Evolutionary conservation across 2,888 invertebrate genomes (phyloP).

Genomic region (Torymus auratus): DNA sequence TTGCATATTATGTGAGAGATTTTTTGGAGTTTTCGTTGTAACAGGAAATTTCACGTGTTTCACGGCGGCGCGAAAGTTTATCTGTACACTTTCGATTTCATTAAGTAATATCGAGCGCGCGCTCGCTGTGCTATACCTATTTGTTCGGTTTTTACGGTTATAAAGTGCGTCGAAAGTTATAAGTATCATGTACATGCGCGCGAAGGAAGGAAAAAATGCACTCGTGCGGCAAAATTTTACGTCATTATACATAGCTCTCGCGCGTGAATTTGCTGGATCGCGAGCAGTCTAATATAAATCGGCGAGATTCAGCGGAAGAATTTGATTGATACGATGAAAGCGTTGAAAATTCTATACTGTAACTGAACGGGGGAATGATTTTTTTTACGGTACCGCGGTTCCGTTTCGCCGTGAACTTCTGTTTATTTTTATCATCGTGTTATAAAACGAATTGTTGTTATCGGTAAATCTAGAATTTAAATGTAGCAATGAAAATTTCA

Average conservation of each 20-base stretch:
- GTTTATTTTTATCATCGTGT: not conserved
- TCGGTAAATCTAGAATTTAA: too few species aligned
- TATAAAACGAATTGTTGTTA: too few species aligned
- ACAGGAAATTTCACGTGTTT: constrained; percentile 19
- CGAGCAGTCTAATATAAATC: not conserved
- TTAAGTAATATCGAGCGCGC: constrained; percentile 28
- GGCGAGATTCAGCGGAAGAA: not conserved
- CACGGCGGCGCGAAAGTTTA: constrained; percentile 8
- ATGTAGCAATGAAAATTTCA: too few species aligned
- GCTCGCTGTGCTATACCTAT: not conserved
- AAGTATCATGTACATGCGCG: not conserved
- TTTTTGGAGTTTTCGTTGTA: too few species aligned
- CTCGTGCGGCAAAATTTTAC: constrained; percentile 5
- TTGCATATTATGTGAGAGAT: not conserved
- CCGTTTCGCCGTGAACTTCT: not conserved
- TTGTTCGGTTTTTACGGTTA: constrained; percentile 1
- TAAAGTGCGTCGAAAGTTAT: constrained; percentile 16
- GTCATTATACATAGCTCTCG: not conserved
- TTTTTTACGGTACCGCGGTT: not conserved
- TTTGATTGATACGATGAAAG: constrained; percentile 14
- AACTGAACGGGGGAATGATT: not conserved
- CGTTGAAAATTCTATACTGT: not conserved
- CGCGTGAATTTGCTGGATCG: not conserved
- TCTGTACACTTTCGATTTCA: constrained; percentile 32
- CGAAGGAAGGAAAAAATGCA: not conserved